Evolutionary conservation across 1,140 invertebrate species (phyloP), one percentile per base, ranked within the genome.

Genomic region (Drosophila suzukii): DNA sequence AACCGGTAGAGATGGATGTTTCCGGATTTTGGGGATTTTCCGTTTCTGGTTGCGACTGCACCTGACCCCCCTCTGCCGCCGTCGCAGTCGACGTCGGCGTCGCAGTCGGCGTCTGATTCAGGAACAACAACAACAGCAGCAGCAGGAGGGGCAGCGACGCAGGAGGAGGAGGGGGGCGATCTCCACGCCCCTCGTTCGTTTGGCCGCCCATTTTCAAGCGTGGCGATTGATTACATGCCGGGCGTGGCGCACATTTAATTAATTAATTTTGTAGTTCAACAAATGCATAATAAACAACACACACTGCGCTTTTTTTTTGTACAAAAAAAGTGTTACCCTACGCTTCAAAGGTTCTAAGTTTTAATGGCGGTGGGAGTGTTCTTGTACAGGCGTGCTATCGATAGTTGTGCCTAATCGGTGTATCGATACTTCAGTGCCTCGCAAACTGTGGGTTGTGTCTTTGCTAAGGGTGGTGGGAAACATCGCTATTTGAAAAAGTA

Each of bases 241-340:
- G 67, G 65, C 44, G 53, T 3, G 39, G 77, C 57, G 63, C 61
- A 59, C 81, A 85, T 81, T 83, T 75, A 75, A 55, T 79, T 80
- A 73, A 83, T 61, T 57, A 67, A 75, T 44, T 59, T 50, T 30
- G 32, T 13, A 55, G 24, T 49, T 49, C 4, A 75, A 53, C 50
- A 78, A 65, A 83, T 55, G 63, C 80, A 83, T 83, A 70, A 82
- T 75, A 85, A 85, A 85, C 81, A 84, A 84, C 47, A 68, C 72
- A 80, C 78, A 77, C 70, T 60, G 34, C 38, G 51, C 32, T 53
- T 70, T 74, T 70, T 74, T 61, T 78, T 77, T 84, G 84, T 77
- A 85, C 84, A 63, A 80, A 85, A 77, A 63, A 66, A 66, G 38
- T 66, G 61, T 53, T 65, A 47, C 60, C 8, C 46, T 47, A 32